Base-by-base conservation (phyloP, 2,113 vertebrate species). In the Ranitomeya imitator region DNA sequence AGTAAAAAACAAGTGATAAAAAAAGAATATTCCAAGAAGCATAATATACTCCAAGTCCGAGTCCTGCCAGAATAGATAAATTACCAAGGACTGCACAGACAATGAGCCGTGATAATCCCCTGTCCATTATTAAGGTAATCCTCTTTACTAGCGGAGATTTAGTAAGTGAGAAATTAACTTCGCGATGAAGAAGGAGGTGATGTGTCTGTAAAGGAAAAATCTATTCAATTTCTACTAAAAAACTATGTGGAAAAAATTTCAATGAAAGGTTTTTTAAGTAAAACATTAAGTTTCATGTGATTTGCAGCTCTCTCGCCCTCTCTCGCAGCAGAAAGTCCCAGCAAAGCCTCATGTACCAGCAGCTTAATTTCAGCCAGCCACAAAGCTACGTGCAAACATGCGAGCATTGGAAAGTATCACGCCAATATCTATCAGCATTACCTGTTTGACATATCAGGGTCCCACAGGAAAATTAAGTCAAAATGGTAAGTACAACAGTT, bases 41-140 rank as follows among this genome's bases (percentile, higher is more conserved):
- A 45, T 45, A 45, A 45, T 45, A 45, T 45, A 54, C 31, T 21
- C 26, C 69, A 73, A 4, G 37, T 19, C 15, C 21, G 12, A 79
- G 19, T 26, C 52, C 31, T 57, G 52, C 52, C 12, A 13, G 15
- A 78, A 23, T 11, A 55, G 77, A 79, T 79, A 79, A 57, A 5
- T 79, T 55, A 57, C 77, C 52, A 11, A 57, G 10, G 16, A 5
- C 73, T 1, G 45, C 18, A 6, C 18, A 57, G 52, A 57, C 52
- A 57, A 11, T 26, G 77, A 57, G 23, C 52, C 19, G 7, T 23
- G 57, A 54, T 79, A 79, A 79, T 79, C 51, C 77, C 21, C 51
- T 23, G 52, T 79, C 21, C 52, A 79, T 79, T 79, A 79, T n/a
- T 79, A 79, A n/a, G 77, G 57, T 79, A 79, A 79, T 79, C 77